A percentile compares a stretch with the other conserved stretches of the same genome.
Conservation (phyloP, 2,113 vertebrate species). For the Proteles cristata region DNA sequence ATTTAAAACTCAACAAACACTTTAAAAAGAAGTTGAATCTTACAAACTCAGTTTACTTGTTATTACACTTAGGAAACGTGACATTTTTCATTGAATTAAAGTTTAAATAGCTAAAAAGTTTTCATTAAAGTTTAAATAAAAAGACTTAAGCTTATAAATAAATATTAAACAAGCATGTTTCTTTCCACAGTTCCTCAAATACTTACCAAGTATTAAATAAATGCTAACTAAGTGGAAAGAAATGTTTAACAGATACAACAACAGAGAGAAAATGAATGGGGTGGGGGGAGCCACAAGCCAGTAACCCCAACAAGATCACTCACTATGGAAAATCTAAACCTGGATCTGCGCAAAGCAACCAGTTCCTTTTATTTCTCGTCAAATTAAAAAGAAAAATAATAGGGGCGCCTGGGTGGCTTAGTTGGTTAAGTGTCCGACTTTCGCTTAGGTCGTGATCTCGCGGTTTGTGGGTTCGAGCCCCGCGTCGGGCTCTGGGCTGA, state of each 20-base stretch:
- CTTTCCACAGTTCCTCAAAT: neutral
- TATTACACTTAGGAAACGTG: conserved; percentile 19
- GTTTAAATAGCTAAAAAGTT: neutral
- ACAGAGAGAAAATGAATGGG: neutral
- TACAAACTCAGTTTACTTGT: neutral
- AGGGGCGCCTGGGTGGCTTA: too few species aligned
- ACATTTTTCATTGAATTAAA: neutral
- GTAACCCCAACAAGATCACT: neutral
- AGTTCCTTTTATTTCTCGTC: neutral
- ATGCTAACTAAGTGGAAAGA: neutral
- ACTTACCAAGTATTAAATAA: neutral
- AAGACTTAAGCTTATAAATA: neutral
- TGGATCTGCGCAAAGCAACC: neutral
- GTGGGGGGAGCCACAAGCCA: neutral
- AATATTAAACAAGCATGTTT: conserved; percentile 22
- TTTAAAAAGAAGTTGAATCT: neutral
- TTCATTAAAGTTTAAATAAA: neutral
- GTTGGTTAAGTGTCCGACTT: too few species aligned
- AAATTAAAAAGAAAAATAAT: conserved; percentile 17
- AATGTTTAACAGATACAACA: neutral
- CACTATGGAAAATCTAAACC: conserved; percentile 9
- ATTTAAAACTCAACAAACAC: neutral
- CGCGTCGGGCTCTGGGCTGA: too few species aligned
- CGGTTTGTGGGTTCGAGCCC: too few species aligned
- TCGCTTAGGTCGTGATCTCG: too few species aligned